phyloP scores from a whole-genome alignment of 2,113 vertebrate species.

The Emydura subglobosa region DNA sequence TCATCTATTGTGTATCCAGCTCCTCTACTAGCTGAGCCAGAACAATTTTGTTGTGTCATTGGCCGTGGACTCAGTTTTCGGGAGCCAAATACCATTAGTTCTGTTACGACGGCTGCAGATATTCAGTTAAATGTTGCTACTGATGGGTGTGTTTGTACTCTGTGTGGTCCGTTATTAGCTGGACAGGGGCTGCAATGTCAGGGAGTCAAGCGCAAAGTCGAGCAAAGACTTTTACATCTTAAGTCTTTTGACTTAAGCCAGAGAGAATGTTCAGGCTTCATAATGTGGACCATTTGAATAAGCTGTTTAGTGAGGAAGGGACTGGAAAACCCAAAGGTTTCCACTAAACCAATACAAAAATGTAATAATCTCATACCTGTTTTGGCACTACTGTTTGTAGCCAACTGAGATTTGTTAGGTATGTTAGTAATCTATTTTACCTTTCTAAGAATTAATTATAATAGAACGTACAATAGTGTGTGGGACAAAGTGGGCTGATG shows the following conservation, averaged over 20 bases:
- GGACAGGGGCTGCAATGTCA: no score
- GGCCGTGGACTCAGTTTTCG: neutral
- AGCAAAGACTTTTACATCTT: neutral
- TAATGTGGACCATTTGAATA: neutral
- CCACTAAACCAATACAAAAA: neutral
- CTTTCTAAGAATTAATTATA: neutral
- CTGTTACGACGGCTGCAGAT: fast-evolving
- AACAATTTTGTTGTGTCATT: neutral
- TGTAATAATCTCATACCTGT: fast-evolving
- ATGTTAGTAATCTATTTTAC: fast-evolving
- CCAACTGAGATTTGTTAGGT: fast-evolving
- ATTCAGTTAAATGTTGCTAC: fast-evolving
- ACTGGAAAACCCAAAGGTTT: neutral
- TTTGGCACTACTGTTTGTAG: neutral
- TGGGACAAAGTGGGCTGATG: fast-evolving
- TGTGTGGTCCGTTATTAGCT: fast-evolving
- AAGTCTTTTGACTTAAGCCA: neutral
- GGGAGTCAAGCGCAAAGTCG: neutral
- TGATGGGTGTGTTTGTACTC: neutral
- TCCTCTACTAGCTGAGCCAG: neutral
- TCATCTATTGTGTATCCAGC: no score
- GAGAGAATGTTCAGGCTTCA: neutral
- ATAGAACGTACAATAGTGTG: neutral
- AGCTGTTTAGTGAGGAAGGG: neutral
- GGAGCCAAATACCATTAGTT: neutral